Percentiles rank a stretch among this genome's conserved stretches.
Evolutionary conservation across 2,888 invertebrate genomes (phyloP).

Genomic region (Apamea anceps): DNA sequence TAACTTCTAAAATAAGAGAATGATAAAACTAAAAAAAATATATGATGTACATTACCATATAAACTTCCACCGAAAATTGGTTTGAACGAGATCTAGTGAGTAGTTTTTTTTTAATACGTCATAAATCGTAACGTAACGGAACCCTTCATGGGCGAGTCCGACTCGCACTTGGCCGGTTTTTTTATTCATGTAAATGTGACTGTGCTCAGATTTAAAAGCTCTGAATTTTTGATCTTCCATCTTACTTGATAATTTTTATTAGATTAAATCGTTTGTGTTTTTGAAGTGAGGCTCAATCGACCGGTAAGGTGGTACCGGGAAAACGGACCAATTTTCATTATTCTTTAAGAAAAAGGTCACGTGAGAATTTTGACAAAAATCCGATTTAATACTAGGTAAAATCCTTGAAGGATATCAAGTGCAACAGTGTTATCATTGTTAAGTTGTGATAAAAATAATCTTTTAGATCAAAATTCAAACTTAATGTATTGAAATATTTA

Average conservation of each 20-base stretch:
- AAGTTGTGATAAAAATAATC: background rate
- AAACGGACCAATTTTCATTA: background rate
- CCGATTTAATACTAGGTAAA: background rate
- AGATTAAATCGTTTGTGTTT: constrained; percentile 5
- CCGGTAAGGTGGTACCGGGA: background rate
- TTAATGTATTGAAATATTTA: background rate
- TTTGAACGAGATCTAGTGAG: too few relatives aligned
- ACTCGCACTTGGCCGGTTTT: too few relatives aligned
- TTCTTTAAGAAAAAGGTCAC: background rate
- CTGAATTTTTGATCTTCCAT: constrained; percentile 15
- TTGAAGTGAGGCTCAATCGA: background rate
- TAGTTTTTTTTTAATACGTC: too few relatives aligned
- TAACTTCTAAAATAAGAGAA: too few relatives aligned
- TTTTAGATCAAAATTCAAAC: background rate
- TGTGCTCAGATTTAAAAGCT: constrained; percentile 14
- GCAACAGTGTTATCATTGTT: background rate
- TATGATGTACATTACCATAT: too few relatives aligned
- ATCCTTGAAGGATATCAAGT: background rate
- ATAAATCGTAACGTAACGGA: too few relatives aligned
- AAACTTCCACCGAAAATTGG: too few relatives aligned
- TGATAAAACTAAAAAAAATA: too few relatives aligned
- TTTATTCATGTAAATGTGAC: constrained; percentile 32
- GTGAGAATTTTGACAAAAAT: background rate
- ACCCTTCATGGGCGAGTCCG: too few relatives aligned
- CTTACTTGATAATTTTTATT: constrained; percentile 1